These are phyloP conservation scores for Hyles lineata DNA, from an alignment of 2,888 invertebrate genomes.

Conservation along the genomic window DNA sequence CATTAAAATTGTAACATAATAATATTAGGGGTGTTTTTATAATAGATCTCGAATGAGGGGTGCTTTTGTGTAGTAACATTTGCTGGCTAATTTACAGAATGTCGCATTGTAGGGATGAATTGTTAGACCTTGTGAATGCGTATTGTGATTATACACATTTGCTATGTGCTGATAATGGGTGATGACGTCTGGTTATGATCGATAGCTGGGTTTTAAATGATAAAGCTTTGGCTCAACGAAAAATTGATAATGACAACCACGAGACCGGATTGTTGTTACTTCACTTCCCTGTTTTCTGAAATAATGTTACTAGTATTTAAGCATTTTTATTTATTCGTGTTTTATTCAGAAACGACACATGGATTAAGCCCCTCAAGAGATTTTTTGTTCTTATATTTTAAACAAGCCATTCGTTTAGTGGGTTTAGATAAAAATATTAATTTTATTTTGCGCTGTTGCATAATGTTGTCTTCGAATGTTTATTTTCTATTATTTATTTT, in stretches of 20 bases:
- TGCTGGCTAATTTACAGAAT: conserved; percentile 72
- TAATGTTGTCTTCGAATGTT: no score
- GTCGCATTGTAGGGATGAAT: conserved; percentile 48
- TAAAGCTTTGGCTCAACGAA: not conserved
- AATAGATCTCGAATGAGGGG: conserved; percentile 78
- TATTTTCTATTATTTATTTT: no score
- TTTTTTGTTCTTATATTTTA: no score
- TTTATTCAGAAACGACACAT: no score
- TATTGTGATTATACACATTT: conserved; percentile 28
- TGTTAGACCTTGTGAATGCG: conserved; percentile 38
- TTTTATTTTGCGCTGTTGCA: no score
- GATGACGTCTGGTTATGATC: conserved; percentile 17
- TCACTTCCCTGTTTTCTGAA: no score
- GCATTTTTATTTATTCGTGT: no score
- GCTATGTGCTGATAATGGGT: conserved; percentile 51
- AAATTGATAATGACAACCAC: not conserved
- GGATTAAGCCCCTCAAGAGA: no score
- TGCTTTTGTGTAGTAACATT: conserved; percentile 59
- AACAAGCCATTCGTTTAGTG: no score
- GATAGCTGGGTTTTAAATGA: conserved; percentile 3
- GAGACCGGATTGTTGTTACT: no score
- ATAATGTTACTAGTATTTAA: no score
- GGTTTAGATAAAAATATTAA: no score
- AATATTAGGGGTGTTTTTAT: conserved; percentile 74
- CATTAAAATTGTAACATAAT: conserved; percentile 81